phyloP scores from a whole-genome alignment of 1,140 invertebrate genomes.

The Musca domestica region DNA sequence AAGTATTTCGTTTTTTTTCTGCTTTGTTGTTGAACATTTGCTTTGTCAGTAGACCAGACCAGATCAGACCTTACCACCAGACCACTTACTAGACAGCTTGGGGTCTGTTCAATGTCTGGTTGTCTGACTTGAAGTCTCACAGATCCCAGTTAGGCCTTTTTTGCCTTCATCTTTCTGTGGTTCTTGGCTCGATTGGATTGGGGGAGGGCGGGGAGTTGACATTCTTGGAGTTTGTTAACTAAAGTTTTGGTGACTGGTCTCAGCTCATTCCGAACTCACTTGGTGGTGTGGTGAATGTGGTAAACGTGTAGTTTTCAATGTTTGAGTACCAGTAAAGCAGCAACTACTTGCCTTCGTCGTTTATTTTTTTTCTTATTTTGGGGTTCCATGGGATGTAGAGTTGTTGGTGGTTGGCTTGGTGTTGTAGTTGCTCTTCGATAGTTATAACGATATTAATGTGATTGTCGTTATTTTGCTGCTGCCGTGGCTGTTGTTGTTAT shows the following conservation, averaged over 20 bases:
- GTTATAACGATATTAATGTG: constrained; percentile 12
- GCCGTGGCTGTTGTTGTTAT: background rate
- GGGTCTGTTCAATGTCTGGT: constrained; percentile 15
- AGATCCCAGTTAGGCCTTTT: too few species aligned
- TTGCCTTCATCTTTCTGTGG: too few species aligned
- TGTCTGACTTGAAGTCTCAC: constrained; percentile 10
- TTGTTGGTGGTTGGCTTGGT: background rate
- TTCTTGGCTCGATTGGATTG: too few species aligned
- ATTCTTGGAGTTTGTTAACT: too few species aligned
- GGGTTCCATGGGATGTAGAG: background rate
- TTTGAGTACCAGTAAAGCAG: too few species aligned
- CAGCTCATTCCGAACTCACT: too few species aligned
- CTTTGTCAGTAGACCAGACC: background rate
- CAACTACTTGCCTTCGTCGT: background rate
- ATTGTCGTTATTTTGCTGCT: constrained; percentile 14
- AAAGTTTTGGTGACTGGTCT: too few species aligned
- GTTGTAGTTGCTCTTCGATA: background rate
- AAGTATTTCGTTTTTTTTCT: background rate
- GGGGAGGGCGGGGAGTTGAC: too few species aligned
- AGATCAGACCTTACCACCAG: too few species aligned
- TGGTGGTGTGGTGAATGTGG: too few species aligned
- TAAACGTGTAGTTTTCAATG: too few species aligned
- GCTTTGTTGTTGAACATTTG: background rate
- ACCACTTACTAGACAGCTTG: constrained; percentile 9
- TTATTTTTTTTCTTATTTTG: background rate